Evolutionary conservation across 2,113 vertebrate species (phyloP), one percentile per base, ranked within the genome.

Genomic region (Mionectes macconnelli): DNA sequence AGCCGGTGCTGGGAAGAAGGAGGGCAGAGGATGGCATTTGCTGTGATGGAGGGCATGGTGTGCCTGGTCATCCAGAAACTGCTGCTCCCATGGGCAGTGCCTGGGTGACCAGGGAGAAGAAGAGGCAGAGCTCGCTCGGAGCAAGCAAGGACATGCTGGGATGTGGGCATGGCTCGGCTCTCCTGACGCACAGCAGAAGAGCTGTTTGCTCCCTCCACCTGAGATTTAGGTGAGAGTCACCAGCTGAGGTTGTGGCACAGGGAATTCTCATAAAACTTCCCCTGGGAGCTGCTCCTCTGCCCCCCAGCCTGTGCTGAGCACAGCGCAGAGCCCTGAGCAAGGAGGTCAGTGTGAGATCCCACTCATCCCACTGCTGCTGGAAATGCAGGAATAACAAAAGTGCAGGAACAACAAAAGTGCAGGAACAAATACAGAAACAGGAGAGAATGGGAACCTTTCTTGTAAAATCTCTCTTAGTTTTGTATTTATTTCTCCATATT

Each of bases 91-190:
- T 14, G 59, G 24, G 72, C 68, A 44, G 68, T 7, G 12, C 11
- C 55, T 12, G 81, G 50, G 73, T 77, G 90, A 63, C 78, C 81
- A 63, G 50, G 31, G 39, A 37, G 11, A 28, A 42, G 64, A 25
- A 79, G 42, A 39, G 0, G 1, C 63, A 33, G 67, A 60, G 35
- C 85, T 76, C 0, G 1, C 73, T 35, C 0, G 0, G 47, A 79
- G 88, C 94, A 93, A 80, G 95, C 84, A 84, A 40, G 45, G 75
- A 80, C 84, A 57, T 5, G 93, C 81, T 68, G 3, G 2, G 56
- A 1, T 45, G 4, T 47, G 68, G 92, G 89, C 86, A 91, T 0
- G 35, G 76, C 86, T 64, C 13, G 9, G 86, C 86, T 22, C 35
- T 28, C 75, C 90, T 49, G 45, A 28, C 11, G n/a, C 68, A 45